Evolutionary conservation across 2,797 vertebrate genomes (phyloP), one percentile per base, ranked within the genome.

Genomic region (Australoheros facetus): DNA sequence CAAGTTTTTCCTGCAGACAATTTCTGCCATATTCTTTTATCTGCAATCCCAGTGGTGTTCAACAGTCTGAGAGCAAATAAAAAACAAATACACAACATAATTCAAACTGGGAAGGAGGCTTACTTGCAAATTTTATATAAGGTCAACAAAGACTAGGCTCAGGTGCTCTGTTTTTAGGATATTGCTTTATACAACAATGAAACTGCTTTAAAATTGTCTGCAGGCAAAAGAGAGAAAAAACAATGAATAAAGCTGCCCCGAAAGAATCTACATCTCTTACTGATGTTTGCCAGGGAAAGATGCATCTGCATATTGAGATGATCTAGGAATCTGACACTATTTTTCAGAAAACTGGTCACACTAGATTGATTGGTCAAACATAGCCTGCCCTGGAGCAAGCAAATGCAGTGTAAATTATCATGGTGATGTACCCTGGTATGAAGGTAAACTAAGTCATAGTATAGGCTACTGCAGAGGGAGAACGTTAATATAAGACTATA

Each of bases 41-140:
- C 60, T 17, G 37, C 21, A 28, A 28, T 66, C 60, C 60, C 37
- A 64, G 37, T 45, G 21, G 37, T 64, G 60, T 45, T 26, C 21
- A 64, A 26, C 13, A 64, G 8, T 3, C 8, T 26, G 60, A 42
- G 21, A 0, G 4, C 37, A 54, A 54, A 21, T 7, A 51, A 21
- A 54, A 21, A 54, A 54, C n/a, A 42, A 26, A 64, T 45, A 64
- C 26, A 26, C 14, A 45, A 64, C 21, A 26, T 64, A 26, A 64
- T 26, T 17, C 37, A 64, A 45, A 64, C 37, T 19, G 60, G 60
- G 39, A 45, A 45, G 1, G 39, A 66, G 23, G 39, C 60, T 45
- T 12, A 12, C 39, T 45, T 66, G 39, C 60, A 28, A 45, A 66
- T 66, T 28, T 45, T 39, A 66, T 66, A 45, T 45, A 28, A 66